A percentile compares a stretch with the other conserved stretches of the same genome.
Evolutionary conservation across 2,888 invertebrate genomes (phyloP).

Genomic region (Osedax frankpressi): DNA sequence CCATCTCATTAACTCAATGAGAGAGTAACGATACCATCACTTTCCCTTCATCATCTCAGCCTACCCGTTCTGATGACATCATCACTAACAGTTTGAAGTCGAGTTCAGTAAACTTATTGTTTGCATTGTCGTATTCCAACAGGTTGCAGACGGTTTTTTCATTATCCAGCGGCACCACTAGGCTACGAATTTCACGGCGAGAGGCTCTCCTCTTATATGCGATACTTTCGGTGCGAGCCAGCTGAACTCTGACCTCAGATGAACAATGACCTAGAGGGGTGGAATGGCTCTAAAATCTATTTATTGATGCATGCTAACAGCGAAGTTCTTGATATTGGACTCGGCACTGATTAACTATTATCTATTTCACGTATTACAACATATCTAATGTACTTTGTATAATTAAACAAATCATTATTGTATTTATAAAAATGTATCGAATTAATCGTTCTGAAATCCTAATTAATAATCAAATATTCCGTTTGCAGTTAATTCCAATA

Average conservation of each 20-base stretch:
- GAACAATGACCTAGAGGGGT: not conserved
- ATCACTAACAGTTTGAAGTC: not conserved
- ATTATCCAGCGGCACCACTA: not conserved
- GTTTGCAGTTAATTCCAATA: not conserved
- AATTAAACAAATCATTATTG: not conserved
- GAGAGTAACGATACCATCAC: too few relatives aligned
- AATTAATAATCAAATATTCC: not conserved
- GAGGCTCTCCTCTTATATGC: not conserved
- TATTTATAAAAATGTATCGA: not conserved
- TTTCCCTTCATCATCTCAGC: too few relatives aligned
- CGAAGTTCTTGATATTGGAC: too few relatives aligned
- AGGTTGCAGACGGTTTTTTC: not conserved
- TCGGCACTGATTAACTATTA: too few relatives aligned
- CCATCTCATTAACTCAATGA: too few relatives aligned
- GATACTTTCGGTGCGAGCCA: not conserved
- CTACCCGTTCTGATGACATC: too few relatives aligned
- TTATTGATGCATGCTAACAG: too few relatives aligned
- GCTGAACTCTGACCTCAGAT: not conserved
- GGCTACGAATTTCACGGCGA: not conserved
- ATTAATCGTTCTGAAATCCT: not conserved
- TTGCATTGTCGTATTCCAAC: not conserved
- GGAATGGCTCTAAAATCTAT: too few relatives aligned
- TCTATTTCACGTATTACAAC: too few relatives aligned
- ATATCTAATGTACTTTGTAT: too few relatives aligned
- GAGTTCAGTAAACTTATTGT: not conserved